Conservation (phyloP, 1,140 invertebrate genomes). For the Oncopodura yosiiana region DNA sequence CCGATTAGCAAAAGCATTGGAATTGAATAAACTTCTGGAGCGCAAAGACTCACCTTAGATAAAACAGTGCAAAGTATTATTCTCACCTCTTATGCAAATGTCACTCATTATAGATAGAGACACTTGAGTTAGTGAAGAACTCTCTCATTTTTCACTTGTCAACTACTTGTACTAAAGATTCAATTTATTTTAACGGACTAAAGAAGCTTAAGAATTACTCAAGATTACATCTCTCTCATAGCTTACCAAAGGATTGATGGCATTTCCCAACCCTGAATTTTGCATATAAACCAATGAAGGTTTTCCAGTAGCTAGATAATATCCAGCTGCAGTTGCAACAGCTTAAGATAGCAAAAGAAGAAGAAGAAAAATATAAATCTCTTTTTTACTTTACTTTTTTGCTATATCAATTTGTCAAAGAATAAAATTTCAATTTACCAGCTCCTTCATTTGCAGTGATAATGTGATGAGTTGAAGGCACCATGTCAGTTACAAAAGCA, state of each 20-base stretch:
- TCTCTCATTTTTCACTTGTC: not conserved
- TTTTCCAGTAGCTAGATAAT: slow-evolving; percentile 44
- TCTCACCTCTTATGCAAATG: not conserved
- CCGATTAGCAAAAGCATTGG: slow-evolving; percentile 45
- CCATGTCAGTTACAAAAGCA: slow-evolving; percentile 42
- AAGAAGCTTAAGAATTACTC: no score
- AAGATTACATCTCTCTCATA: slow-evolving; percentile 31
- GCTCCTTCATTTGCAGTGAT: slow-evolving; percentile 42
- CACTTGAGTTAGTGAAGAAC: not conserved
- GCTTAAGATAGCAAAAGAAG: slow-evolving; percentile 35
- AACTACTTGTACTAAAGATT: not conserved
- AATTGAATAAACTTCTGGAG: slow-evolving; percentile 42
- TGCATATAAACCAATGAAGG: slow-evolving; percentile 43
- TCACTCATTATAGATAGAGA: not conserved
- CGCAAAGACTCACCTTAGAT: slow-evolving; percentile 40
- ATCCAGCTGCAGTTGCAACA: slow-evolving; percentile 42
- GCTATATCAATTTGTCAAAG: not conserved
- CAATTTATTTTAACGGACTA: no score
- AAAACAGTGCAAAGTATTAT: not conserved
- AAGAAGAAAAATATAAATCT: not conserved
- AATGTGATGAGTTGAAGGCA: slow-evolving; percentile 39
- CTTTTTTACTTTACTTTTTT: not conserved
- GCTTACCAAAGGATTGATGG: slow-evolving; percentile 41
- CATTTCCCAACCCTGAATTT: slow-evolving; percentile 45
- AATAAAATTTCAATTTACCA: not conserved